phyloP scores from a whole-genome alignment of 1,140 invertebrate genomes.

The Palaemon carinicauda region DNA sequence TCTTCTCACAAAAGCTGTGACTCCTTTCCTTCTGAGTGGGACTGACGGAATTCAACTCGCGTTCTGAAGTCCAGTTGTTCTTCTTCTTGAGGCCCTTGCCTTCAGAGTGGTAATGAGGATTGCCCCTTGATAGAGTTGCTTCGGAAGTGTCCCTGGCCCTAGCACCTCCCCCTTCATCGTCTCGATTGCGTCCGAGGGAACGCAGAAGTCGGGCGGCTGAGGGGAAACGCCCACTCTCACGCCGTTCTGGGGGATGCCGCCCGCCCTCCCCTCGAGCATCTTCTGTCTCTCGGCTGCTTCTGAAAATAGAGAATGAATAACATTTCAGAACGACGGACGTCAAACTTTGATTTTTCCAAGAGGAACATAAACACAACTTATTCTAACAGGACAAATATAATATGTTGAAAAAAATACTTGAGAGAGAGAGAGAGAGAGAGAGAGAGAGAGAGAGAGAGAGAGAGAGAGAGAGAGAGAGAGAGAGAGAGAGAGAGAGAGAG shows the following conservation, averaged over 20 bases:
- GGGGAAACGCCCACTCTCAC: slow-evolving; percentile 57
- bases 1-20: slow-evolving; percentile 63
- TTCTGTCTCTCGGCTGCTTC: slow-evolving; percentile 44
- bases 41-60: slow-evolving; percentile 42
- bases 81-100: slow-evolving; percentile 58
- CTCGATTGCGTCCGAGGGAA: slow-evolving; percentile 53
- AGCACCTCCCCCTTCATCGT: slow-evolving; percentile 59
- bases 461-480: no score
- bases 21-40: slow-evolving; percentile 60
- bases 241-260: slow-evolving; percentile 50
- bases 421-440: no score
- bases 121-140: slow-evolving; percentile 24
- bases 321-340: neutral
- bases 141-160: slow-evolving; percentile 46
- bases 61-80: slow-evolving; percentile 49
- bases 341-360: no score
- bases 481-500: no score
- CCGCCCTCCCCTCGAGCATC: slow-evolving; percentile 39
- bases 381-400: no score
- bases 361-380: no score
- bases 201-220: slow-evolving; percentile 55
- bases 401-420: no score
- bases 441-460: no score
- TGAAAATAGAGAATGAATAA: neutral
- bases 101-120: slow-evolving; percentile 57